These are phyloP conservation scores for Bos javanicus DNA, from an alignment of 2,113 vertebrate genomes.

Conservation along the genomic window DNA sequence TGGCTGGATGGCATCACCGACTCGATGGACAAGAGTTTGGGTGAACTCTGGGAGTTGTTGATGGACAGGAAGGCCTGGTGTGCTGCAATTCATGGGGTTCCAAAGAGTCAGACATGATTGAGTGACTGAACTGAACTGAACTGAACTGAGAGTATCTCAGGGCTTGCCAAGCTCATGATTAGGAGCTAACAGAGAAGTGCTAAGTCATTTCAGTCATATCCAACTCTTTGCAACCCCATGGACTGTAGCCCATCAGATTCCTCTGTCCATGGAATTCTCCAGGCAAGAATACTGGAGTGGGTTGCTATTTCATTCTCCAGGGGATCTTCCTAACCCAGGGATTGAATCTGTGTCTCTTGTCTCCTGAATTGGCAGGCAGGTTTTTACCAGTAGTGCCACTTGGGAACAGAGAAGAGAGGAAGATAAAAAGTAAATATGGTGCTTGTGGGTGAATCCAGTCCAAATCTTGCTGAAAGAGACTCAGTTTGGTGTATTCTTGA, in stretches of 20 bases:
- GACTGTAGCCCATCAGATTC: not conserved
- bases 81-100: no score
- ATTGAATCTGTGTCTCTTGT: not conserved
- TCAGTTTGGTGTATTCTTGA: not conserved
- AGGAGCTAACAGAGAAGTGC: not conserved
- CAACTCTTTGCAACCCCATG: not conserved
- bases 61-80: no score
- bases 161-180: not conserved
- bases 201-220: not conserved
- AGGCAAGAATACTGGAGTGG: not conserved
- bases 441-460: not conserved
- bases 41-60: no score
- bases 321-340: not conserved
- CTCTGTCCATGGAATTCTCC: not conserved
- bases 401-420: not conserved
- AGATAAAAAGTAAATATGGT: not conserved
- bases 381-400: not conserved
- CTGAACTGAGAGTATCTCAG: not conserved
- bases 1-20: no score
- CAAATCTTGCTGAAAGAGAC: not conserved
- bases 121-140: no score
- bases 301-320: not conserved
- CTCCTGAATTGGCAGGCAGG: not conserved
- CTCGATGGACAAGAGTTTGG: no score
- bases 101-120: no score